These are phyloP conservation scores for Oreohelix idahoensis DNA, from an alignment of 1,140 invertebrate species.

Conservation along the genomic window DNA sequence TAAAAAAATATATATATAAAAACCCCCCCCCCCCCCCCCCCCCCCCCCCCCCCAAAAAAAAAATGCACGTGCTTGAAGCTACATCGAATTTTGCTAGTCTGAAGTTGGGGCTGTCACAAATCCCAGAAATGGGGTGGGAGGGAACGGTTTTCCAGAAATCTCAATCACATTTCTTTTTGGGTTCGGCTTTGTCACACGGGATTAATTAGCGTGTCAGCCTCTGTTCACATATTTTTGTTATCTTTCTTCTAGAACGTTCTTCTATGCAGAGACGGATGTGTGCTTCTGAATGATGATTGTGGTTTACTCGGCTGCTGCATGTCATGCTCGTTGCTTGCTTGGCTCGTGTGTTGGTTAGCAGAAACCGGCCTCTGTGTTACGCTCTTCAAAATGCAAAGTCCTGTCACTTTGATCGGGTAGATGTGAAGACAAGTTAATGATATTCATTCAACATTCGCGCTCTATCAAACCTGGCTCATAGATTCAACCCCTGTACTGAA, in stretches of 20 bases:
- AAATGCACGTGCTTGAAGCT: neutral
- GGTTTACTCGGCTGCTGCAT: neutral
- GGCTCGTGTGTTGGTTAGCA: neutral
- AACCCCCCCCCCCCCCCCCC: no score
- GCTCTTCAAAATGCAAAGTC: conserved; percentile 12
- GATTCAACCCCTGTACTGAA: no score
- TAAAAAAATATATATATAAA: no score
- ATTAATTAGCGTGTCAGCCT: conserved; percentile 8
- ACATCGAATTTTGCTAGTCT: neutral
- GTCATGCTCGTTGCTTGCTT: neutral
- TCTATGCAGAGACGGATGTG: neutral
- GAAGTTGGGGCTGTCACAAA: neutral
- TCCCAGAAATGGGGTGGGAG: neutral
- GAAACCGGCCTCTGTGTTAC: neutral
- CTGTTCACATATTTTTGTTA: neutral
- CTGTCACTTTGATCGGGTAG: conserved; percentile 1
- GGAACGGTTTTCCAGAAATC: neutral
- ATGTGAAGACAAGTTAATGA: conserved; percentile 13
- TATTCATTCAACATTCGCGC: neutral
- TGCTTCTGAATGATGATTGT: neutral
- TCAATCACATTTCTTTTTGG: neutral
- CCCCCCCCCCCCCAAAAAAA: no score
- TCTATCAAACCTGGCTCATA: neutral
- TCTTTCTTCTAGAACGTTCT: neutral
- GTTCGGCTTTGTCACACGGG: neutral